Conservation (phyloP, 2,113 vertebrate species). For the Cyprinus carpio region DNA sequence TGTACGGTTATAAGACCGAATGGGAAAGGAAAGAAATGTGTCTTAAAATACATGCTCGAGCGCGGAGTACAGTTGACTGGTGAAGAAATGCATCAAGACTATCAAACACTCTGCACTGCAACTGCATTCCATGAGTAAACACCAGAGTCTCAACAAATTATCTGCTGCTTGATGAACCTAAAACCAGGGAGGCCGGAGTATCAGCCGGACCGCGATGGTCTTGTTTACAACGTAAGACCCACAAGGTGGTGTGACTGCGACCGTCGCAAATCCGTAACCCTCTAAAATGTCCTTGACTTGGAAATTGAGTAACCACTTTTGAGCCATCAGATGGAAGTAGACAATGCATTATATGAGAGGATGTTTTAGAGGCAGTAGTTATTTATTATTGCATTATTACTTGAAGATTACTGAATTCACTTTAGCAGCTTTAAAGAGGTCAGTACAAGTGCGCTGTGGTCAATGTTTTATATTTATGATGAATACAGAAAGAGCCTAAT, state of each 20-base stretch:
- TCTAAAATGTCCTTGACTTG: constrained; percentile 19
- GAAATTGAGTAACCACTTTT: constrained; percentile 35
- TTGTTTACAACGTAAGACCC: too few species aligned
- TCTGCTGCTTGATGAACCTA: neutral
- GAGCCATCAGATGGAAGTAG: neutral
- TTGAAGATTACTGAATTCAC: constrained; percentile 52
- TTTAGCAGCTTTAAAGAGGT: constrained; percentile 43
- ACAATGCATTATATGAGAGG: neutral
- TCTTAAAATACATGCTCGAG: neutral
- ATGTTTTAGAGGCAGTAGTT: constrained; percentile 16
- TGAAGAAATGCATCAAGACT: neutral
- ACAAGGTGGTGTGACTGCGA: neutral
- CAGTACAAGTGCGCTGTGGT: neutral
- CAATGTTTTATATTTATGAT: constrained; percentile 46
- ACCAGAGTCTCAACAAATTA: neutral
- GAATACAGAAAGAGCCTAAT: neutral
- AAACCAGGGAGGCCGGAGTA: neutral
- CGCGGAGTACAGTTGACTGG: neutral
- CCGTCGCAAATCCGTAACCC: too few species aligned
- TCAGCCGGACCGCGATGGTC: neutral
- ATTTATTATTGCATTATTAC: constrained; percentile 46
- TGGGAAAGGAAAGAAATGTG: neutral
- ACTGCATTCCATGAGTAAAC: constrained; percentile 24
- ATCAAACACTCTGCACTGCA: neutral
- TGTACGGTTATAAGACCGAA: neutral